Evolutionary conservation across 2,113 vertebrate species (phyloP), one percentile per base, ranked within the genome.

Genomic region (Salvelinus alpinus): DNA sequence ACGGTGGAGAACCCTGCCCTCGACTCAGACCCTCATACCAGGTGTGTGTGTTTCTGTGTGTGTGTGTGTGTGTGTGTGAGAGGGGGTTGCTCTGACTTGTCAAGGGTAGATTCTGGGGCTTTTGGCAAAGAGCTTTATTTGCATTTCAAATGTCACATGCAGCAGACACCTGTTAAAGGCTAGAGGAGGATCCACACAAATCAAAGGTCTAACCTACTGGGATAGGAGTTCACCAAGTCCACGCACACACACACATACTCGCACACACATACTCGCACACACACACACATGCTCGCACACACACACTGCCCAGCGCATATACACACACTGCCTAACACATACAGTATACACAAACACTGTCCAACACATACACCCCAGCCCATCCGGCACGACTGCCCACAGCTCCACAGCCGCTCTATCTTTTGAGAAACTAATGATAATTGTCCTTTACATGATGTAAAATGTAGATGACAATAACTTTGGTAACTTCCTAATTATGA

Each of bases 61-160:
- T 70, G n/a, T 60, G 54, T 70, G n/a, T 60, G 54, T 77, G 72
- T 70, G 22, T 74, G 76, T 62, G 69, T 70, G 64, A 74, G 72
- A 51, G 77, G 72, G 76, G 81, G 77, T 79, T 81, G 78, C 81
- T 82, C 80, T 78, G 73, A 62, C 82, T 73, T 85, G 84, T 85
- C 84, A 85, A 73, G 67, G 80, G 38, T 86, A 79, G 84, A 91
- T 84, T 82, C 72, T 79, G 86, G 90, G 81, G 86, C 80, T 85
- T 83, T 85, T 82, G 79, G 84, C 84, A 90, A 82, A 80, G 31
- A 81, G 84, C 87, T 82, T 70, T 78, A 92, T 90, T 91, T 93
- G 87, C 72, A 90, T 88, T 87, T 90, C 66, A 90, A 88, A 89
- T 87, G 87, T 87, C 85, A 87, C 71, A 51, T 70, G 73, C 84